These are phyloP conservation scores for Drosophila fungiperda DNA, from an alignment of 2,888 invertebrate species.

Conservation along the genomic window DNA sequence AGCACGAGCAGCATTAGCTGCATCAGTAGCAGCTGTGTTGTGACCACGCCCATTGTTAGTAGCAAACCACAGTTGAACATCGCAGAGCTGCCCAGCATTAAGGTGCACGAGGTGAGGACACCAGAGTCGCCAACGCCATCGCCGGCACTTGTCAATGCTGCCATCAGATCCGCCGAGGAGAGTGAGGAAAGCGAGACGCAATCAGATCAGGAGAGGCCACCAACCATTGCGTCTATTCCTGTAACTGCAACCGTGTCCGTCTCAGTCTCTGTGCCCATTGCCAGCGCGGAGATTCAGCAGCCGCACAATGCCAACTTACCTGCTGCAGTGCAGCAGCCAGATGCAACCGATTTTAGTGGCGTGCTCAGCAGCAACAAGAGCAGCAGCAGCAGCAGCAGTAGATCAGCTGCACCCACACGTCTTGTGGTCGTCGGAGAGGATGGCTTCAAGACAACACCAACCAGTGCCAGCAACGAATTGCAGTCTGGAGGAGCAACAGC, in stretches of 20 bases:
- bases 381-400: slow-evolving; percentile 3
- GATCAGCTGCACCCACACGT: slow-evolving; percentile 59
- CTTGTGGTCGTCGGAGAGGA: slow-evolving; percentile 88
- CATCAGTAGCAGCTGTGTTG: slow-evolving; percentile 21
- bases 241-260: neutral
- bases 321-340: slow-evolving; percentile 81
- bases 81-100: slow-evolving; percentile 67
- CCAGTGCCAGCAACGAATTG: slow-evolving; percentile 13
- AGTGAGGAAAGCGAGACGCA: slow-evolving; percentile 52
- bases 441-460: slow-evolving; percentile 85
- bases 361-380: slow-evolving; percentile 73
- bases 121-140: slow-evolving; percentile 39
- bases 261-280: neutral
- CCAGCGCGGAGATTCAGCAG: slow-evolving; percentile 84
- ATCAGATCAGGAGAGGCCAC: slow-evolving; percentile 58
- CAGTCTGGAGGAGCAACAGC: neutral
- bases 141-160: neutral
- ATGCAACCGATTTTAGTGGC: slow-evolving; percentile 82
- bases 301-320: slow-evolving; percentile 76
- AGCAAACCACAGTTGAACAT: slow-evolving; percentile 40
- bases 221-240: slow-evolving; percentile 2
- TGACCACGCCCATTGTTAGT: slow-evolving; percentile 16
- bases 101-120: slow-evolving; percentile 66
- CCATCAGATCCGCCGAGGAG: slow-evolving; percentile 56
- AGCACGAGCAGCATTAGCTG: slow-evolving; percentile 16